phyloP scores from a whole-genome alignment of 2,113 vertebrate genomes.

The Acrocephalus arundinaceus region DNA sequence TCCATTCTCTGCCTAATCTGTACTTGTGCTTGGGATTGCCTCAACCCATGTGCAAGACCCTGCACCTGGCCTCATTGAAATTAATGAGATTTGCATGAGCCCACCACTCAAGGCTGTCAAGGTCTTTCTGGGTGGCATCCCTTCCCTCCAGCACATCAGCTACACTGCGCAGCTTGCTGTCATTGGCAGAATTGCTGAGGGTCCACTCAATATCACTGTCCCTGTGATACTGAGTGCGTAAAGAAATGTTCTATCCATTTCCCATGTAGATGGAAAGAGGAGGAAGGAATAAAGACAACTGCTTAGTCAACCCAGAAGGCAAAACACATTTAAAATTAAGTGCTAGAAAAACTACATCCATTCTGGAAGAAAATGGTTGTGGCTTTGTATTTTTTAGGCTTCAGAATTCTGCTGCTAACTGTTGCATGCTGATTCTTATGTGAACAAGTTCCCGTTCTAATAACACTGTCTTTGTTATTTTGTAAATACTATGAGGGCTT shows the following conservation, averaged over 20 bases:
- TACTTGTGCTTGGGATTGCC: background rate
- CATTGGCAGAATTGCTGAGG: background rate
- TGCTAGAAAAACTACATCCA: accelerated
- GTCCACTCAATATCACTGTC: background rate
- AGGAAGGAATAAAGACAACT: background rate
- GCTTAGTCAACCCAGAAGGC: background rate
- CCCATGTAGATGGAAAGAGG: background rate
- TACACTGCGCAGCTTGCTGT: background rate
- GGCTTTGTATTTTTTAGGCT: too few species aligned
- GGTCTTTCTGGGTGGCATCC: background rate
- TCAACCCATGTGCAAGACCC: background rate
- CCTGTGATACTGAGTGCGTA: too few species aligned
- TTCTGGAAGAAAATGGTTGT: background rate
- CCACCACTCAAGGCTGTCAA: background rate
- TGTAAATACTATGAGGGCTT: too few species aligned
- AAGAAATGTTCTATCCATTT: background rate
- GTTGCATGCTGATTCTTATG: too few species aligned
- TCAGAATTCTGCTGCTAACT: too few species aligned
- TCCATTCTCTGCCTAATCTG: background rate
- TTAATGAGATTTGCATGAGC: background rate
- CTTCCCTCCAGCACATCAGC: accelerated
- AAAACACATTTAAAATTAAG: background rate
- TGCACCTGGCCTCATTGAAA: background rate
- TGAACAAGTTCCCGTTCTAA: too few species aligned
- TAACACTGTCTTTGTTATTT: too few species aligned